Evolutionary conservation across 1,140 invertebrate genomes (phyloP), one percentile per base, ranked within the genome.

Genomic region (Platyura marginata): DNA sequence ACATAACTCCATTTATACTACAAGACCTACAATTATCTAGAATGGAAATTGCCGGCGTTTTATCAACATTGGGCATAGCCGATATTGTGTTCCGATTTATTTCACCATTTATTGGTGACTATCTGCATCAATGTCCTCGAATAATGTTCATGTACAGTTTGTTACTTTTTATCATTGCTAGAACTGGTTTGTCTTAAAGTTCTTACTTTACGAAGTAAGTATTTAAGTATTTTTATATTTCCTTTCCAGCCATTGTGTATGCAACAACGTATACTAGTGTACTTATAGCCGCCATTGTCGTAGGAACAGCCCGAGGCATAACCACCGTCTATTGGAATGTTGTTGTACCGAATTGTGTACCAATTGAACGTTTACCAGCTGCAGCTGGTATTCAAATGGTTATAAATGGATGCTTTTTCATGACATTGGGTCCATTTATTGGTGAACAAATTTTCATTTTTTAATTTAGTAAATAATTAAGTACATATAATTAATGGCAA

Each of bases 311-410:
- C 19, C 77, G 77, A 59, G 74, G 68, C 0, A 49, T 79, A 3
- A 57, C 72, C 41, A 77, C 74, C 22, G 72, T 79, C 2, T 77
- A 76, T 49, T 74, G 75, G 67, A 69, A 72, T 0, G 52, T 79
- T 10, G 71, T 76, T 4, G 74, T 77, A 44, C 72, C 75, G n/a
- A 65, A 65, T 1, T 70, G 77, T 49, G 74, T 79, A 23, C 71
- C 74, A 4, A 49, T 77, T 11, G 66, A 72, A 36, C 66, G 71
- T 32, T 51, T 77, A 35, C 71, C 75, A 2, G 71, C 68, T 16
- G 75, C 75, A 10, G 68, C 69, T 1, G 74, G 74, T 9, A 55
- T 78, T 21, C 73, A 77, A 49, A 52, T 77, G 15, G 49, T 75
- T 11, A 69, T 67, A 15, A 67, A 70, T 43, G 74, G 74, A 1